Evolutionary conservation across 1,140 invertebrate species (phyloP).

Genomic region (Drosophila punjabiensis): DNA sequence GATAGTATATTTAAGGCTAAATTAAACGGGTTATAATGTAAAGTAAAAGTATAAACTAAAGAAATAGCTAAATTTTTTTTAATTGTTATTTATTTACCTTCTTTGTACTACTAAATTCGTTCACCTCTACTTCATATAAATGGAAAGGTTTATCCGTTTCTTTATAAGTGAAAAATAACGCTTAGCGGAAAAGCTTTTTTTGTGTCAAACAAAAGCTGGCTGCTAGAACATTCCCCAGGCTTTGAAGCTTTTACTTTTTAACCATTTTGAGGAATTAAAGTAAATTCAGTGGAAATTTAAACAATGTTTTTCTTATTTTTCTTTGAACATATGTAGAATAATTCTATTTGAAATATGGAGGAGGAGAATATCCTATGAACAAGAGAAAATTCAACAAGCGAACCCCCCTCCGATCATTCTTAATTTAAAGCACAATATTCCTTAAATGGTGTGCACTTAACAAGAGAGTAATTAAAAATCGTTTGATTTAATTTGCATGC

Average conservation of each 20-base stretch:
- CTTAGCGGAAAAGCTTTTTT: neutral
- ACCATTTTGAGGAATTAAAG: neutral
- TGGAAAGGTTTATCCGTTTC: no score
- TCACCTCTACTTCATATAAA: no score
- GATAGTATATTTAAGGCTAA: no score
- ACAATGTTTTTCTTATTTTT: neutral
- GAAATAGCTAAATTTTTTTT: no score
- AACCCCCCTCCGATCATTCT: neutral
- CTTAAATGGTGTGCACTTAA: neutral
- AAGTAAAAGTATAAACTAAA: no score
- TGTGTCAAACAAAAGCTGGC: neutral
- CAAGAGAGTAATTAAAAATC: neutral
- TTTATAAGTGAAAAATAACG: no score
- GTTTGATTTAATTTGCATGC: neutral
- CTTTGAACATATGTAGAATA: neutral
- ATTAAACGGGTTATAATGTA: no score
- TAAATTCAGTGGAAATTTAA: neutral
- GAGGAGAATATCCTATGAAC: neutral
- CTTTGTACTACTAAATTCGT: no score
- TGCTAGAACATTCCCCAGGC: neutral
- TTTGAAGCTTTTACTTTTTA: neutral
- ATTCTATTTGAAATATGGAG: no score
- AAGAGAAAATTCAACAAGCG: neutral
- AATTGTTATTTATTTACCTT: no score
- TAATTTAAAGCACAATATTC: neutral